Conservation (phyloP, 2,888 invertebrate species). For the Phanerotoma sp. region DNA sequence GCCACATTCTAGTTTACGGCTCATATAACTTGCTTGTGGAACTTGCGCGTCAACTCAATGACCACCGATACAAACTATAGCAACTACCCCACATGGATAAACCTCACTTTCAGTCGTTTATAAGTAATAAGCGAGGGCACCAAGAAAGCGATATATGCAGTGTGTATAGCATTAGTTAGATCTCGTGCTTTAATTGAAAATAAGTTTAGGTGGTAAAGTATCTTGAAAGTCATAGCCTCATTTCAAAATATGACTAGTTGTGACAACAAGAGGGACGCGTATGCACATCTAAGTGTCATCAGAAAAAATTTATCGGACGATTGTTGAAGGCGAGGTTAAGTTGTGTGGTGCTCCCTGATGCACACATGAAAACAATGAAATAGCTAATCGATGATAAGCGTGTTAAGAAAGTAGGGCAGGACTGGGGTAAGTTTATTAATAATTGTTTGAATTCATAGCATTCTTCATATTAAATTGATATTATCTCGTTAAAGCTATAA, state of each 20-base stretch:
- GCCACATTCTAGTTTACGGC: slow-evolving; percentile 7
- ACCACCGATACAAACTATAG: too few species aligned
- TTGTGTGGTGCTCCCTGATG: slow-evolving; percentile 11
- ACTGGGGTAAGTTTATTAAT: slow-evolving; percentile 11
- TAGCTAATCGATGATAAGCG: slow-evolving; percentile 19
- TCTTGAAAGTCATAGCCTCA: neutral
- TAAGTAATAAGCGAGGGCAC: neutral
- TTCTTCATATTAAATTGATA: neutral
- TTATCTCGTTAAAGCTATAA: neutral
- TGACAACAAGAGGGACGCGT: neutral
- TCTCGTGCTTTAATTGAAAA: neutral
- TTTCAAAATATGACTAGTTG: neutral
- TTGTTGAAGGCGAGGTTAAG: neutral
- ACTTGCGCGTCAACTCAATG: slow-evolving; percentile 9
- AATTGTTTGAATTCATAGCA: neutral
- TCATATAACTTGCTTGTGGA: neutral
- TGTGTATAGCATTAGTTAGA: neutral
- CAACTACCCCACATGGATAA: neutral
- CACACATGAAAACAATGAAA: slow-evolving; percentile 17
- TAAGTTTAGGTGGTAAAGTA: neutral
- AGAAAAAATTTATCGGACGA: neutral
- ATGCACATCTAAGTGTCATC: neutral
- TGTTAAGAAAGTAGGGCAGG: slow-evolving; percentile 6
- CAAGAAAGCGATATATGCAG: neutral
- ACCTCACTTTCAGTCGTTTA: slow-evolving; percentile 9